phyloP scores from a whole-genome alignment of 1,140 invertebrate species.

The Paraescarpia echinospica region DNA sequence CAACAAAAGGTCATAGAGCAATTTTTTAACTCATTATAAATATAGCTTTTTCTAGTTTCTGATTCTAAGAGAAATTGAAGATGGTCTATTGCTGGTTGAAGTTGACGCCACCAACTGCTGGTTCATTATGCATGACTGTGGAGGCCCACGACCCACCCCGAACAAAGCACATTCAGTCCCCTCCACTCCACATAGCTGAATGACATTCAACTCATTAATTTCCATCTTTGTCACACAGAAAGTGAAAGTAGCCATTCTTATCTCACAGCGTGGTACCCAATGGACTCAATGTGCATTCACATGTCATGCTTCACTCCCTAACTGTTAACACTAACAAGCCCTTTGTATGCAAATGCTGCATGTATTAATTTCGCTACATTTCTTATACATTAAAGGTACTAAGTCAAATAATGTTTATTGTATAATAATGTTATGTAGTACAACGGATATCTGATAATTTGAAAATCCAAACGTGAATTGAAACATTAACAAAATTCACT shows the following conservation, averaged over 20 bases:
- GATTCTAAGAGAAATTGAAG: not conserved
- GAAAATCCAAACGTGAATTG: too few species aligned
- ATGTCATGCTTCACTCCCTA: not conserved
- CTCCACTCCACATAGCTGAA: not conserved
- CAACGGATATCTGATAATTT: not conserved
- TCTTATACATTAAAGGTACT: not conserved
- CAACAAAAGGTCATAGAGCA: not conserved
- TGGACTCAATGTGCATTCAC: not conserved
- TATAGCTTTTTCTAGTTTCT: not conserved
- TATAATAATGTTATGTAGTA: not conserved
- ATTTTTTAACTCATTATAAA: not conserved
- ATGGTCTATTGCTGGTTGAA: not conserved
- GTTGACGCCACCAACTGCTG: not conserved
- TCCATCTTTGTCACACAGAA: not conserved
- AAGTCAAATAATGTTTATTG: not conserved
- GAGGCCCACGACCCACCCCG: not conserved
- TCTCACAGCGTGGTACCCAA: not conserved
- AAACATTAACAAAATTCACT: too few species aligned
- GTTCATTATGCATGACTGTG: not conserved
- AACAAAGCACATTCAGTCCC: not conserved
- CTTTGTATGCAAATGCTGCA: not conserved
- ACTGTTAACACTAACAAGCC: not conserved
- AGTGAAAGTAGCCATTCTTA: not conserved
- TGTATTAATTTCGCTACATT: not conserved
- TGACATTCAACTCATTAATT: not conserved